Conservation (phyloP, 2,113 vertebrate species). For the Aramus guarauna region DNA sequence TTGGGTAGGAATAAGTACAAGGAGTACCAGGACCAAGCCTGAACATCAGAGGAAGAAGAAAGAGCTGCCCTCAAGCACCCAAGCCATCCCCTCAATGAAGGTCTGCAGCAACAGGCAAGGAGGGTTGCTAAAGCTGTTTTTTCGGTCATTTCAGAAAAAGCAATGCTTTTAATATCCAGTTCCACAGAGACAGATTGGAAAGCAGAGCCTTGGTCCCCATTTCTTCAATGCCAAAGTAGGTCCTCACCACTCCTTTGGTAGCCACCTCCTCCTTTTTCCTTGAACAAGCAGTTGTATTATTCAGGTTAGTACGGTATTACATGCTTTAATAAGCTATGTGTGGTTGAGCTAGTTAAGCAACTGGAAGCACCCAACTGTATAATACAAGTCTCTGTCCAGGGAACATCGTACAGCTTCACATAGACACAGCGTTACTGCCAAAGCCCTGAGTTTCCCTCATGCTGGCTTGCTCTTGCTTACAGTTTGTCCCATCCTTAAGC, state of each 20-base stretch:
- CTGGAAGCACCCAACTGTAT: neutral
- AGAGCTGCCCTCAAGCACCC: neutral
- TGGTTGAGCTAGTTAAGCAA: neutral
- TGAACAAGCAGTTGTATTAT: neutral
- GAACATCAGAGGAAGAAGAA: neutral
- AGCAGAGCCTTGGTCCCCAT: neutral
- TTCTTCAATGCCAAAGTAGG: neutral
- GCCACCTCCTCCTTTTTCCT: neutral
- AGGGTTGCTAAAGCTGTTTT: neutral
- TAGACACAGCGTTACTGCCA: neutral
- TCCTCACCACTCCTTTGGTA: neutral
- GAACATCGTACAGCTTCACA: neutral
- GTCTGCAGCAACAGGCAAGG: neutral
- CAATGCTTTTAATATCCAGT: neutral
- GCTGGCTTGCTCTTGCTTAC: neutral
- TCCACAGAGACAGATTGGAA: neutral
- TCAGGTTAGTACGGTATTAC: neutral
- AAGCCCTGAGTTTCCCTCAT: neutral
- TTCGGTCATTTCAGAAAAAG: neutral
- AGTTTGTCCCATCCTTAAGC: neutral
- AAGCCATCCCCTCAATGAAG: neutral
- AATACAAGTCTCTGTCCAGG: neutral
- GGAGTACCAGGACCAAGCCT: neutral
- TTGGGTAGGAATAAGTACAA: neutral
- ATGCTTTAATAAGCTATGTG: neutral